Percentiles rank a stretch among this genome's conserved stretches.
These are phyloP conservation scores for Acronicta aceris DNA, from an alignment of 2,888 invertebrate species.

Conservation along the genomic window DNA sequence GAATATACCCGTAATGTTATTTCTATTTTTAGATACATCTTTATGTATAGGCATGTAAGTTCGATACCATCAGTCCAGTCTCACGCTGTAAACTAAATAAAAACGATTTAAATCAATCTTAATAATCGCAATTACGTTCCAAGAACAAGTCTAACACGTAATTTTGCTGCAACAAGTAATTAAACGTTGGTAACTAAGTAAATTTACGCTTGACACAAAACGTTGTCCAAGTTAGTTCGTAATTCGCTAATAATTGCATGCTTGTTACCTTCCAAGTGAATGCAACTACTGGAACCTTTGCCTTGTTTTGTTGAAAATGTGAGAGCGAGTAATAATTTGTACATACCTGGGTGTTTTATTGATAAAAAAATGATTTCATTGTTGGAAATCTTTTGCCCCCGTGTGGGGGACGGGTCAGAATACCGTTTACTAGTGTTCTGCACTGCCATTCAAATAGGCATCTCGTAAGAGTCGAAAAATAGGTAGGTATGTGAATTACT, in stretches of 20 bases:
- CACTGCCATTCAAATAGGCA: too few relatives aligned
- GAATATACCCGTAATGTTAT: not conserved
- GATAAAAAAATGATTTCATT: not conserved
- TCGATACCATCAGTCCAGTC: slow-evolving; percentile 3
- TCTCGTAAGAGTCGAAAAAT: too few relatives aligned
- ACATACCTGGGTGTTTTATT: not conserved
- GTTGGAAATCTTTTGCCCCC: too few relatives aligned
- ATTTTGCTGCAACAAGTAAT: slow-evolving; percentile 61
- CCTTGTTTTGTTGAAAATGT: slow-evolving; percentile 8
- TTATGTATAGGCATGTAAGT: not conserved
- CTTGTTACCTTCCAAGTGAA: slow-evolving; percentile 36
- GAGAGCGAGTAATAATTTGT: not conserved
- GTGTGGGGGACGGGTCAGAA: too few relatives aligned
- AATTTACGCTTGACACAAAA: slow-evolving; percentile 68
- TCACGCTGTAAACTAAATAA: slow-evolving; percentile 26
- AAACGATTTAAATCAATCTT: slow-evolving; percentile 50
- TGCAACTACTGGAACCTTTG: slow-evolving; percentile 16
- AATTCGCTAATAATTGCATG: slow-evolving; percentile 63
- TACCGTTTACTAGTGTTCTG: too few relatives aligned
- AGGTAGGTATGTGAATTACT: too few relatives aligned
- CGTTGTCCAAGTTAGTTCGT: slow-evolving; percentile 60
- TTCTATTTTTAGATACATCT: not conserved
- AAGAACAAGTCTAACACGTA: slow-evolving; percentile 61
- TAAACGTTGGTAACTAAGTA: slow-evolving; percentile 49
- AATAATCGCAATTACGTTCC: slow-evolving; percentile 61